Percentiles rank a stretch among this genome's conserved stretches.
These are phyloP conservation scores for Odontothrips loti DNA, from an alignment of 2,888 invertebrate genomes.

Conservation along the genomic window DNA sequence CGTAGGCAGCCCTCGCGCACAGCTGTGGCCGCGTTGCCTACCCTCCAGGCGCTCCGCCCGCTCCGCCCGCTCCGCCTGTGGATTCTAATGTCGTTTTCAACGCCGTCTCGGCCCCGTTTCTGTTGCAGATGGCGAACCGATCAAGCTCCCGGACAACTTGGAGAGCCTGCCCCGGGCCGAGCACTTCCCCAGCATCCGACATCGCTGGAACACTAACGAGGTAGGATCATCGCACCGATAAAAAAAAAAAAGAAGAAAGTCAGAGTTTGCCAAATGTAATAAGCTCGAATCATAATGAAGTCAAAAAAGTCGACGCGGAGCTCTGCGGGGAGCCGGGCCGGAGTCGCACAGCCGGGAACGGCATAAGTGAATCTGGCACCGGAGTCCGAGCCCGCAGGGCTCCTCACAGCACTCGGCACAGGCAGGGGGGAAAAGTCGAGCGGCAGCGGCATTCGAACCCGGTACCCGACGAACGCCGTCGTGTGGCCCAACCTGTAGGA, in stretches of 20 bases:
- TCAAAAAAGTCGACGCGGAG: background rate
- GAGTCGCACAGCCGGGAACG: too few species aligned
- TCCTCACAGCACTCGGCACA: too few species aligned
- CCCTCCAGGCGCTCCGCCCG: too few species aligned
- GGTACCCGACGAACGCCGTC: too few species aligned
- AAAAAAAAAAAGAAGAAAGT: conserved; percentile 11
- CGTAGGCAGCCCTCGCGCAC: too few species aligned
- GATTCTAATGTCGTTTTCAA: too few species aligned
- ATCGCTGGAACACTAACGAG: conserved; percentile 99
- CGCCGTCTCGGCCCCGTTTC: background rate
- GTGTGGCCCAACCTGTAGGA: background rate
- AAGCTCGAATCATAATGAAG: conserved; percentile 17
- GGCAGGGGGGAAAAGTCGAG: background rate
- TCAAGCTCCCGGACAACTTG: conserved; percentile 90
- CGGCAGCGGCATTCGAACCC: background rate
- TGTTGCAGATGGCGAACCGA: conserved; percentile 76
- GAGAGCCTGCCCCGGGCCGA: conserved; percentile 91
- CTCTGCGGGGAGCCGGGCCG: background rate
- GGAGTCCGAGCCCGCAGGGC: background rate
- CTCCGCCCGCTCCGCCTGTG: too few species aligned
- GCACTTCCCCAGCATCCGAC: conserved; percentile 89
- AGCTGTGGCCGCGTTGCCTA: too few species aligned
- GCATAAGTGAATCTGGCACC: too few species aligned
- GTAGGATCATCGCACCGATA: conserved; percentile 52
- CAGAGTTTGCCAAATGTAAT: conserved; percentile 2